Evolutionary conservation across 2,888 invertebrate genomes (phyloP).

Genomic region (Tipula unca): DNA sequence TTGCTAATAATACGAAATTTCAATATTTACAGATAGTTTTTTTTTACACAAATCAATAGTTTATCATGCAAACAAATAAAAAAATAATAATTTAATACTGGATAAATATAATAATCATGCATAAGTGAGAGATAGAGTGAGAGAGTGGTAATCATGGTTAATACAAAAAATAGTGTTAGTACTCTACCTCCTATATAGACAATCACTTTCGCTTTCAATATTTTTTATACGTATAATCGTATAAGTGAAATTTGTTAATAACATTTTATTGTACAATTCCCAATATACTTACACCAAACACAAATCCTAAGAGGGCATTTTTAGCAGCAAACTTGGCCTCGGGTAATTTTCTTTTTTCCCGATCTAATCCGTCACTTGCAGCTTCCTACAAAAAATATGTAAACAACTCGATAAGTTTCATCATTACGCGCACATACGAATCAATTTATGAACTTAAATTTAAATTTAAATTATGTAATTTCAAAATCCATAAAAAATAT

Average conservation of each 20-base stretch:
- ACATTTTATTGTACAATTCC: neutral
- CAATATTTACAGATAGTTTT: neutral
- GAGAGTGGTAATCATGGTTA: neutral
- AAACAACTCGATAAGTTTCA: constrained; percentile 19
- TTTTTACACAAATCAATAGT: neutral
- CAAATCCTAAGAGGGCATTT: constrained; percentile 72
- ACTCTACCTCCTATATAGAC: neutral
- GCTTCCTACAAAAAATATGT: constrained; percentile 38
- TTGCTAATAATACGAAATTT: constrained; percentile 48
- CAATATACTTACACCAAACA: constrained; percentile 64
- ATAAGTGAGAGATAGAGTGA: neutral
- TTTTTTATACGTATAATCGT: neutral
- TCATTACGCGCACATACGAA: neutral
- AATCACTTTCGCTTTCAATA: constrained; percentile 18
- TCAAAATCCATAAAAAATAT: neutral
- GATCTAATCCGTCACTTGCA: constrained; percentile 42
- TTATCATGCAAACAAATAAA: neutral
- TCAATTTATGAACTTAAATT: neutral
- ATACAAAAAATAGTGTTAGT: neutral
- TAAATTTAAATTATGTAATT: neutral
- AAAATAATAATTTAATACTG: neutral
- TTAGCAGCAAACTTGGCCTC: constrained; percentile 60
- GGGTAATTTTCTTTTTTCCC: constrained; percentile 70
- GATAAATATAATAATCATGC: neutral
- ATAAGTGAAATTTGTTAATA: neutral